Evolutionary conservation across 2,797 vertebrate species (phyloP), one percentile per base, ranked within the genome.

Genomic region (Gobionotothen gibberifrons): DNA sequence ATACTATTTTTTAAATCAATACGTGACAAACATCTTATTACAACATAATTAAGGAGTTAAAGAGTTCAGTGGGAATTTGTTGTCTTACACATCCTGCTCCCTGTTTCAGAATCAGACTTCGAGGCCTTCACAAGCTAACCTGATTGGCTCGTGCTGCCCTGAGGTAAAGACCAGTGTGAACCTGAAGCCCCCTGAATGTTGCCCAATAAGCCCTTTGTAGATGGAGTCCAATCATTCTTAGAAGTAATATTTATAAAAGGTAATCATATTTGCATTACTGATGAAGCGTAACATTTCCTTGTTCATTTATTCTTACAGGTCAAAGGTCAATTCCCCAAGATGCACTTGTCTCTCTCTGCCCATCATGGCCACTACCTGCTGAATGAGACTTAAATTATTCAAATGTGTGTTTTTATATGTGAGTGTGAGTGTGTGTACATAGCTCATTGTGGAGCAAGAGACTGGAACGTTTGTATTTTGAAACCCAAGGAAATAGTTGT

Each of bases 41-140:
- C 39, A 26, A 44, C 29, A 36, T 43, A 52, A 21, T 44, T 53
- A 8, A 36, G 14, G 44, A 49, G 13, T 66, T 53, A 14, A 52
- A 3, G 32, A 36, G 6, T 36, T 36, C 32, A 36, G 32, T 36
- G 70, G 14, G 6, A 59, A 19, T 53, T 16, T 62, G 36, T 56
- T 40, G 72, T 92, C 85, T 93, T 67, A 88, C 77, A 83, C 56
- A 85, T 90, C 82, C 86, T 94, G 76, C 93, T 93, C 93, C 86
- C 89, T 84, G 83, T 95, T 95, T 92, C 95, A 96, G 95, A 95
- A 83, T 94, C 95, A 87, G 95, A 96, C 92, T 95, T 95, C 93
- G 86, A 95, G 92, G 94, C 95, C 89, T 95, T 94, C 93, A 94
- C 94, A 74, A 94, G 94, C 90, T 93, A 91, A 92, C 82, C 90